Base-by-base conservation (phyloP, 2,113 vertebrate species). In the Prunella fulvescens region DNA sequence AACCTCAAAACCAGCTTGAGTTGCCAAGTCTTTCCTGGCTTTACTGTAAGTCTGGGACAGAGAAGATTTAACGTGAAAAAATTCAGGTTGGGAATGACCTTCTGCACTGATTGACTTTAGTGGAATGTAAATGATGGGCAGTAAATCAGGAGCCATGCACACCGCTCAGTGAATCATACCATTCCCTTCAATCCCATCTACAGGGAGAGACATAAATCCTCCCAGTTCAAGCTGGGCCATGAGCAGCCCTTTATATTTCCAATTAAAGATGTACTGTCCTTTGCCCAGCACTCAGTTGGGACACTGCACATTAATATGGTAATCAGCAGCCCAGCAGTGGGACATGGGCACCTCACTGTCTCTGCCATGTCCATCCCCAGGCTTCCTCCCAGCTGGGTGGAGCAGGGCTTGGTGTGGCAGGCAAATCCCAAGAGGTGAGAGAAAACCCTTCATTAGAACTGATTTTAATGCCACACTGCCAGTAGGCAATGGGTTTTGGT, bases 101-200 rank as follows among this genome's bases (percentile, higher is more conserved):
- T 99, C 98, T 96, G 95, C 96, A 95, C 98, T 98, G 98, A 98
- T 98, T 98, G 98, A 98, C 98, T 98, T 98, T 97, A 98, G 98
- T 94, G 87, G 97, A 97, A 97, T 98, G 97, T 98, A 98, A 98
- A 99, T 98, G 98, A 98, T 98, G 97, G 97, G 97, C 92, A 96
- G 97, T 99, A 99, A 99, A 99, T 99, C 98, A 98, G 97, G 87
- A 81, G 73, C 94, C 82, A 71, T 96, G 85, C 89, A 64, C 40
- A 23, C 84, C 50, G 76, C 97, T 97, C 95, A 81, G 82, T 98
- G 97, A 98, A 97, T 98, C 97, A 96, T 92, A 96, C 97, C 95
- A 86, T 97, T 98, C 97, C 97, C 98, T 98, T 97, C 97, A 98
- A 98, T 97, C 97, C 97, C 95, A 96, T 97, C 98, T 93, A 97